Evolutionary conservation across 1,140 invertebrate species (phyloP).

Genomic region (Acyrthosiphon pisum): DNA sequence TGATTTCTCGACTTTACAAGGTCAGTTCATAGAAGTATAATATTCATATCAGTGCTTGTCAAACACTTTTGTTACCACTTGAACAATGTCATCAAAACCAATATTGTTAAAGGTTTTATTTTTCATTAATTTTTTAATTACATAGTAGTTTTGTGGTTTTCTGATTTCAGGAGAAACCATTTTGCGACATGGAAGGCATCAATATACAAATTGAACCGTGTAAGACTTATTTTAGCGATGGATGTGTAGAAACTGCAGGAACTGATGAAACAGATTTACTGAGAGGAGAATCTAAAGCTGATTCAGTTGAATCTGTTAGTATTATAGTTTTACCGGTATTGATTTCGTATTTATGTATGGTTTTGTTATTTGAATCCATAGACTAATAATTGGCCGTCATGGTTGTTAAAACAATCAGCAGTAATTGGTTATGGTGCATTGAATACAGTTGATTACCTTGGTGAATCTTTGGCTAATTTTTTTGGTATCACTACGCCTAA

Average conservation of each 20-base stretch:
- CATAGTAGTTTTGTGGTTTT: neutral
- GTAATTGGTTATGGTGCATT: slow-evolving; percentile 67
- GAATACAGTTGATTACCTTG: slow-evolving; percentile 81
- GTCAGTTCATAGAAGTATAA: neutral
- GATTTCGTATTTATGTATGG: neutral
- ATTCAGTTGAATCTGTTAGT: slow-evolving; percentile 18
- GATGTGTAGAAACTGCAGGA: slow-evolving; percentile 37
- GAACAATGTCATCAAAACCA: slow-evolving; percentile 37
- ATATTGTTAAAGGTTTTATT: slow-evolving; percentile 40
- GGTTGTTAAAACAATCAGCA: slow-evolving; percentile 20
- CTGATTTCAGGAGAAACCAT: slow-evolving; percentile 22
- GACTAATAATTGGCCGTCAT: slow-evolving; percentile 27
- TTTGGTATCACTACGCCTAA: slow-evolving; percentile 92
- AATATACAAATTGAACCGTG: slow-evolving; percentile 43
- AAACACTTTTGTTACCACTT: neutral
- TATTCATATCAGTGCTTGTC: neutral
- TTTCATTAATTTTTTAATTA: neutral
- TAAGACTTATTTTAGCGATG: slow-evolving; percentile 28
- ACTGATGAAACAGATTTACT: slow-evolving; percentile 43
- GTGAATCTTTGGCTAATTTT: slow-evolving; percentile 82
- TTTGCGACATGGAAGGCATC: slow-evolving; percentile 13
- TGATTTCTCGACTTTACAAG: neutral
- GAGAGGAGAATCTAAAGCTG: neutral
- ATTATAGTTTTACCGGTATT: neutral
- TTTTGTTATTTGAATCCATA: neutral